phyloP scores from a whole-genome alignment of 1,140 invertebrate genomes.

The Cydia strobilella region DNA sequence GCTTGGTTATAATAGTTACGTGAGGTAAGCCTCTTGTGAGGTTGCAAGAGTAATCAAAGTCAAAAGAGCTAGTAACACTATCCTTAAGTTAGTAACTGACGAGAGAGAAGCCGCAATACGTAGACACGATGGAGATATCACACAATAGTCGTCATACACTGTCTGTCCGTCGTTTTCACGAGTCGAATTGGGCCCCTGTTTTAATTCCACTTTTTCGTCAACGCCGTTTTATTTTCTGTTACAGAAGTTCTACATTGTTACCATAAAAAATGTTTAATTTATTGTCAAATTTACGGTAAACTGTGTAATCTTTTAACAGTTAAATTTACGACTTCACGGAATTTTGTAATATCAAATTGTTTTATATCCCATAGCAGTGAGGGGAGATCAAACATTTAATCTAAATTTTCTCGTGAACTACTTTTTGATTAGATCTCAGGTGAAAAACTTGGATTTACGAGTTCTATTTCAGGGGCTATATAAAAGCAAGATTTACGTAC shows the following conservation, averaged over 20 bases:
- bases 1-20: not conserved
- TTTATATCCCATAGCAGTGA: conserved; percentile 6
- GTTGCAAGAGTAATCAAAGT: too few relatives aligned
- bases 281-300: conserved; percentile 14
- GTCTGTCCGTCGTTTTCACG: too few relatives aligned
- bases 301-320: not conserved
- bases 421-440: not conserved
- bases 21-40: not conserved
- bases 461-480: not conserved
- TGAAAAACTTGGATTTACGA: not conserved
- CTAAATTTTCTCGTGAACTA: not conserved
- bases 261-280: conserved; percentile 21
- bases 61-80: too few relatives aligned
- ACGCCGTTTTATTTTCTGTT: too few relatives aligned
- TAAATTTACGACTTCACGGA: not conserved
- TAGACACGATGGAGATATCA: too few relatives aligned
- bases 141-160: too few relatives aligned
- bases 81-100: too few relatives aligned
- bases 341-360: conserved; percentile 14
- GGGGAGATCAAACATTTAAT: not conserved
- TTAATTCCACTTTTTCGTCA: not conserved
- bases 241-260: not conserved
- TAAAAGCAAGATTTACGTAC: not conserved
- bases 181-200: not conserved
- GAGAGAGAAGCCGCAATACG: too few relatives aligned